phyloP scores from a whole-genome alignment of 2,797 vertebrate genomes.

The Spondyliosoma cantharus region DNA sequence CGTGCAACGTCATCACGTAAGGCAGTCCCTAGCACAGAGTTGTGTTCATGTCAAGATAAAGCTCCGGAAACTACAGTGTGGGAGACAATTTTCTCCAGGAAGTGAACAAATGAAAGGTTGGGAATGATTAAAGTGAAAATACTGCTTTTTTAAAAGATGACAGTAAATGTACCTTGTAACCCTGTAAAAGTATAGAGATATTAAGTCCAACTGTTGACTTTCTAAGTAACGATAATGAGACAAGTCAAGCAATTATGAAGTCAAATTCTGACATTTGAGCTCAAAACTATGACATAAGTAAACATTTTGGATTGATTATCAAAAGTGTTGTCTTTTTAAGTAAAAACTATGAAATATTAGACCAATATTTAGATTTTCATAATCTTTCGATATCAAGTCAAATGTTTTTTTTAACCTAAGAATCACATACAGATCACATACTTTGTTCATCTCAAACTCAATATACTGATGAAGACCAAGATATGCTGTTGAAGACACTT shows the following conservation, averaged over 20 bases:
- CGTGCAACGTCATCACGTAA: constrained; percentile 56
- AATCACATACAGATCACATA: neutral
- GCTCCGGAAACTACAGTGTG: neutral
- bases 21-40: neutral
- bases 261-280: no score
- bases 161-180: no score
- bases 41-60: constrained; percentile 1
- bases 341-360: neutral
- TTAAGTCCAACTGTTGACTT: neutral
- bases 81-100: neutral
- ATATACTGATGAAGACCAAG: neutral
- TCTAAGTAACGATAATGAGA: neutral
- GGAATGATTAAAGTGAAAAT: neutral
- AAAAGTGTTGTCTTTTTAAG: neutral
- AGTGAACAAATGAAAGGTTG: neutral
- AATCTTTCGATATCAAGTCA: neutral
- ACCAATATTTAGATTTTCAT: neutral
- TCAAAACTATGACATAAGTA: no score
- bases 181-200: neutral
- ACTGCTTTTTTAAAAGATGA: neutral
- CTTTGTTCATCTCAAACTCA: neutral
- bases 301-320: neutral
- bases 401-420: neutral
- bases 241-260: no score
- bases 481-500: neutral